phyloP scores from a whole-genome alignment of 1,140 invertebrate species.

The Aphelenchoides avenae region DNA sequence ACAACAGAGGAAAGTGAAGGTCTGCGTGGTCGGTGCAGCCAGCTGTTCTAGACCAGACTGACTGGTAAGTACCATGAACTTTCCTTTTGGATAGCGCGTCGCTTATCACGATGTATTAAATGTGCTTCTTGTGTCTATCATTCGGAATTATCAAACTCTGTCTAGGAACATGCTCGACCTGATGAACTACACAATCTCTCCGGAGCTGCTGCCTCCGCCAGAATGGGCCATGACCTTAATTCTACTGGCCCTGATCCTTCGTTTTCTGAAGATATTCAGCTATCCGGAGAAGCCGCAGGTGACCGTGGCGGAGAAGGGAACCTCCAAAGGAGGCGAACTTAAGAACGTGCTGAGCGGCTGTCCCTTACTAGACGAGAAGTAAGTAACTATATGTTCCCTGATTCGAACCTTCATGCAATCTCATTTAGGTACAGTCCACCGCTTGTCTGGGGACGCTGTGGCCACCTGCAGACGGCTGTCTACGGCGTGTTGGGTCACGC shows the following conservation, averaged over 20 bases:
- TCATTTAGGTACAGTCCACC: slow-evolving; percentile 77
- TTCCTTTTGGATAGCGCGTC: no score
- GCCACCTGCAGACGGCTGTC: slow-evolving; percentile 72
- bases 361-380: slow-evolving; percentile 41
- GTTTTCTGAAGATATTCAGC: slow-evolving; percentile 35
- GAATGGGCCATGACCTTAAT: slow-evolving; percentile 17
- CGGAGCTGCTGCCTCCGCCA: no score
- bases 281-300: slow-evolving; percentile 41
- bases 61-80: no score
- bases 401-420: slow-evolving; percentile 32
- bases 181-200: no score
- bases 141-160: no score
- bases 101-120: no score
- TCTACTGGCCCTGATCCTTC: slow-evolving; percentile 16
- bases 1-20: no score
- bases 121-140: no score
- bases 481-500: slow-evolving; percentile 82
- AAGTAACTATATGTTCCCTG: slow-evolving; percentile 14
- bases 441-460: slow-evolving; percentile 85
- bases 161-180: no score
- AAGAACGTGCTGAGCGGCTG: slow-evolving; percentile 36
- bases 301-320: slow-evolving; percentile 27
- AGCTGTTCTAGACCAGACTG: no score
- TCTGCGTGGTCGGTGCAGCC: no score
- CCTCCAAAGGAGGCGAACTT: slow-evolving; percentile 18